phyloP scores from a whole-genome alignment of 2,888 invertebrate species.

The Endomychus coccineus region DNA sequence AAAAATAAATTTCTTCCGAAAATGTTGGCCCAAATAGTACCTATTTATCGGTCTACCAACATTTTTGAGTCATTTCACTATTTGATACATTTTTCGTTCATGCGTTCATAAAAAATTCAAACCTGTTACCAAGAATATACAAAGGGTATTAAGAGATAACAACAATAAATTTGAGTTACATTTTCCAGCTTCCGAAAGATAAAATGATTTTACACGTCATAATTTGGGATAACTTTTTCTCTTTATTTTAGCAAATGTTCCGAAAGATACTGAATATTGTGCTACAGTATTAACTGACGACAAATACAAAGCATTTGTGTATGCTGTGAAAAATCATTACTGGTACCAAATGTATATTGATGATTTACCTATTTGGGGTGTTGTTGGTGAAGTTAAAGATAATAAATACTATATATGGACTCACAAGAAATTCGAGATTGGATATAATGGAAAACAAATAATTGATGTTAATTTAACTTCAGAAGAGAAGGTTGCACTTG shows the following conservation, averaged over 20 bases:
- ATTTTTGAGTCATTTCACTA: no score
- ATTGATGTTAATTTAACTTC: conserved; percentile 97
- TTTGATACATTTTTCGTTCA: no score
- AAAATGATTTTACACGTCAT: no score
- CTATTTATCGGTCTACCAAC: no score
- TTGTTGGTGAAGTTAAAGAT: conserved; percentile 89
- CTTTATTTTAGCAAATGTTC: conserved; percentile 62
- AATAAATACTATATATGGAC: conserved; percentile 87
- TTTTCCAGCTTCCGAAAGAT: no score
- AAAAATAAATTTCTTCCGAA: no score
- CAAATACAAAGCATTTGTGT: conserved; percentile 85
- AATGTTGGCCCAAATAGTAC: no score
- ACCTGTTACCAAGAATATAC: no score
- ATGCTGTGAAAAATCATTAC: conserved; percentile 98
- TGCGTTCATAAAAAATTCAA: no score
- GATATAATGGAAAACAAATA: conserved; percentile 87
- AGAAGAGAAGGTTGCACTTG: conserved; percentile 79
- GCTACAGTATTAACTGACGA: conserved; percentile 76
- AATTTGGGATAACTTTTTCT: no score
- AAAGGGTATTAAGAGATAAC: no score
- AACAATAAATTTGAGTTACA: no score
- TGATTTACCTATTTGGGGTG: conserved; percentile 97
- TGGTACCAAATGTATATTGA: conserved; percentile 99
- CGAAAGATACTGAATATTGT: conserved; percentile 63
- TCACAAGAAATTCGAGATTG: conserved; percentile 95